Evolutionary conservation across 2,797 vertebrate genomes (phyloP).

Genomic region (Pangasius larnaudii): DNA sequence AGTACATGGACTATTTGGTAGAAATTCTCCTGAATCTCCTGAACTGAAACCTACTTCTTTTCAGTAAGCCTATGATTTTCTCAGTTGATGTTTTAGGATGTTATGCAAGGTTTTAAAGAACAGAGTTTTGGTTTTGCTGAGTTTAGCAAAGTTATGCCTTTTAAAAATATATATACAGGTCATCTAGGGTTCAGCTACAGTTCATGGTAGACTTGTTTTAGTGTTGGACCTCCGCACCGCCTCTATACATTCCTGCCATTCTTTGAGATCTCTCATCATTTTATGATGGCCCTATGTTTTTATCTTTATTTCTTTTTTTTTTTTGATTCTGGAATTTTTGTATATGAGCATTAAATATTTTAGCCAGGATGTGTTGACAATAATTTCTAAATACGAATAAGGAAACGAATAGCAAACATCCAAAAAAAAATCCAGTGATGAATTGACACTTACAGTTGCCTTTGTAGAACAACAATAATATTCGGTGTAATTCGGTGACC

Average conservation of each 20-base stretch:
- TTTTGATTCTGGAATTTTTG: not conserved
- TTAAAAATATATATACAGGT: not conserved
- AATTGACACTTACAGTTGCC: not conserved
- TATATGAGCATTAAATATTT: not conserved
- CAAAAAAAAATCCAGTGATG: not conserved
- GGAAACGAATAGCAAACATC: not conserved
- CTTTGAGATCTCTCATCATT: not conserved
- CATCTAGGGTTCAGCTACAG: not conserved
- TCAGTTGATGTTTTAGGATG: not conserved
- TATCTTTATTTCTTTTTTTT: not conserved
- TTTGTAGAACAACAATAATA: not conserved
- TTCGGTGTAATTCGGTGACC: not conserved
- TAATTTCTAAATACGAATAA: not conserved
- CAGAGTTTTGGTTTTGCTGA: not conserved
- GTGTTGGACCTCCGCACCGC: not conserved
- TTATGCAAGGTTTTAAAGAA: not conserved
- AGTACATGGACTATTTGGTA: not conserved
- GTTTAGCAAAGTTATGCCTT: not conserved
- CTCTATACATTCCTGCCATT: not conserved
- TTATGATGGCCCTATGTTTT: not conserved
- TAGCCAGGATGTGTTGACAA: not conserved
- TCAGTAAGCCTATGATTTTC: not conserved
- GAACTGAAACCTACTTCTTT: not conserved
- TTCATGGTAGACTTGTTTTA: not conserved
- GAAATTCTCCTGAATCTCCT: not conserved